Evolutionary conservation across 2,797 vertebrate genomes (phyloP).

Genomic region (Sciaenops ocellatus): DNA sequence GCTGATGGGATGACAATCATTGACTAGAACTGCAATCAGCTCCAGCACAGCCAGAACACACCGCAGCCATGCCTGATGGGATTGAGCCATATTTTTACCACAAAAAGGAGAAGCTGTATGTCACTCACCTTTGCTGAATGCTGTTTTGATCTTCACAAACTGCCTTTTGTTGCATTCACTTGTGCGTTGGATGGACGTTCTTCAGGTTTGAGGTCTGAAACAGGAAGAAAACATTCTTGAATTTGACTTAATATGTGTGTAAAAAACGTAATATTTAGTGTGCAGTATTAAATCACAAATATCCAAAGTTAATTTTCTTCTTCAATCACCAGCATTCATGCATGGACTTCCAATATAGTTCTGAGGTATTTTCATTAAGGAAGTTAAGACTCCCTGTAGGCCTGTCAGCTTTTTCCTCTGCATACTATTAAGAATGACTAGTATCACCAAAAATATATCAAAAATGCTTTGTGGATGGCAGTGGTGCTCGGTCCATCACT

Average conservation of each 20-base stretch:
- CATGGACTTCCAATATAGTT: neutral
- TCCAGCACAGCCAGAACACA: too few relatives aligned
- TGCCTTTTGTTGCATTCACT: constrained; percentile 5
- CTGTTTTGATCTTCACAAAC: constrained; percentile 2
- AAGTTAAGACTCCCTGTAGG: too few relatives aligned
- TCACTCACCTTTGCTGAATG: constrained; percentile 46
- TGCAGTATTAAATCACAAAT: neutral
- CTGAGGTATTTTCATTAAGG: too few relatives aligned
- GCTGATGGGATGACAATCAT: too few relatives aligned
- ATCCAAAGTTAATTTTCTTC: neutral
- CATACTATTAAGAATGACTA: too few relatives aligned
- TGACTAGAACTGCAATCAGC: too few relatives aligned
- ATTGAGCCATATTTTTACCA: neutral
- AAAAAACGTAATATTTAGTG: neutral
- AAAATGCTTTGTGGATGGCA: too few relatives aligned
- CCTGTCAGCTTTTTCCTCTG: too few relatives aligned
- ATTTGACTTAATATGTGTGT: neutral
- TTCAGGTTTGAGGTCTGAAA: constrained; percentile 44
- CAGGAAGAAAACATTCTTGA: constrained; percentile 12
- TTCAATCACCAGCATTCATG: neutral
- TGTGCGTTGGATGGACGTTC: neutral
- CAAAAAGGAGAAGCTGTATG: neutral
- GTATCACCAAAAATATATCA: too few relatives aligned
- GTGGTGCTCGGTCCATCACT: neutral
- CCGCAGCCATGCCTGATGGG: too few relatives aligned